Percentiles rank a stretch among this genome's conserved stretches.
phyloP scores from a whole-genome alignment of 35 echinoderm and acorn worm species.

The Holothuria glaberrima region DNA sequence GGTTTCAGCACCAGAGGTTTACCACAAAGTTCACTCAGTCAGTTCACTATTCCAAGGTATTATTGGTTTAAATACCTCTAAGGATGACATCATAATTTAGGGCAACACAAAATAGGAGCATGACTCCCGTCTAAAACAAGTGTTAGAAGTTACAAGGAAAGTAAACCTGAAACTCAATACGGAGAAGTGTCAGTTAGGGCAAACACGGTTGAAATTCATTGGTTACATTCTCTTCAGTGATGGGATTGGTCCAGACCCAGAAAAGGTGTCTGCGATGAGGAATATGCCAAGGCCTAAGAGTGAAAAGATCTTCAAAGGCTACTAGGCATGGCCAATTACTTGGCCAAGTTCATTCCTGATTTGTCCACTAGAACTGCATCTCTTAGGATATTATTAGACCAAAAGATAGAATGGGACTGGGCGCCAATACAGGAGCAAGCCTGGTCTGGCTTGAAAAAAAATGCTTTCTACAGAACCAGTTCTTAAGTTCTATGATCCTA shows the following conservation, averaged over 20 bases:
- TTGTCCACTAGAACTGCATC: slow-evolving; percentile 47
- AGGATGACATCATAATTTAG: slow-evolving; percentile 44
- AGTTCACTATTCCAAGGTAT: slow-evolving; percentile 35
- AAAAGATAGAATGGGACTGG: slow-evolving; percentile 47
- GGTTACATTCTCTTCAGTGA: slow-evolving; percentile 6
- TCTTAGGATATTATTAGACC: slow-evolving; percentile 1
- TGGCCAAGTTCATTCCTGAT: slow-evolving; percentile 56
- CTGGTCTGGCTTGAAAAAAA: not conserved
- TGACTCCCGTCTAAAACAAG: slow-evolving; percentile 21
- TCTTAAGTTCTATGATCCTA: slow-evolving; percentile 60
- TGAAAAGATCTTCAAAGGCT: slow-evolving; percentile 50
- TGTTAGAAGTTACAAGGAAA: slow-evolving; percentile 1
- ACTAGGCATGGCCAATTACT: slow-evolving; percentile 57
- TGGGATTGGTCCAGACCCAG: slow-evolving; percentile 29
- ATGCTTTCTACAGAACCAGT: slow-evolving; percentile 32
- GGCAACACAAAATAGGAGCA: slow-evolving; percentile 4
- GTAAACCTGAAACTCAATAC: slow-evolving; percentile 8
- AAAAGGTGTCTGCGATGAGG: slow-evolving; percentile 21
- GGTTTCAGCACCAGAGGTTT: slow-evolving; percentile 30
- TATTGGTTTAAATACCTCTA: too few species aligned
- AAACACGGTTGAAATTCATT: not conserved
- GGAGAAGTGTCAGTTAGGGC: slow-evolving; percentile 16
- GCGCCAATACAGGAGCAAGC: slow-evolving; percentile 18
- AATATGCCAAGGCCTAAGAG: slow-evolving; percentile 38
- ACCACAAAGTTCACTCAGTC: slow-evolving; percentile 37